These are phyloP conservation scores for Ochropacha duplaris DNA, from an alignment of 2,888 invertebrate species.

Conservation along the genomic window DNA sequence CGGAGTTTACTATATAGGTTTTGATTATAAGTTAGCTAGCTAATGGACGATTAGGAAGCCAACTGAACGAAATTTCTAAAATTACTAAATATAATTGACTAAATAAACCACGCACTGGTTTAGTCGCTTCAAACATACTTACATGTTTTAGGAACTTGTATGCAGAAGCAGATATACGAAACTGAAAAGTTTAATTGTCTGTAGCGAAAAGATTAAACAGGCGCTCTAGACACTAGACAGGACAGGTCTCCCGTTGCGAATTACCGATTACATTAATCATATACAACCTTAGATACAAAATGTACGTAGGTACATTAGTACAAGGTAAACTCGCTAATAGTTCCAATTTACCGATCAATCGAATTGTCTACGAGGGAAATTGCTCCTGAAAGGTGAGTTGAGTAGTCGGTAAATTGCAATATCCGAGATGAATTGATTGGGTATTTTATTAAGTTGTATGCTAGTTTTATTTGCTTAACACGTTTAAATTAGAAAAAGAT, in stretches of 20 bases:
- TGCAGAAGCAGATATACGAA: background rate
- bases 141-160: too few species aligned
- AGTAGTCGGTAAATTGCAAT: constrained; percentile 17
- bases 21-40: too few species aligned
- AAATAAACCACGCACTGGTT: background rate
- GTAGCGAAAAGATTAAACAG: background rate
- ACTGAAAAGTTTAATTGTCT: constrained; percentile 4
- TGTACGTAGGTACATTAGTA: background rate
- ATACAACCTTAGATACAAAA: background rate
- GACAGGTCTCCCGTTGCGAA: constrained; percentile 8
- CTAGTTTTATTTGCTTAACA: background rate
- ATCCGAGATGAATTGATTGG: constrained; percentile 15
- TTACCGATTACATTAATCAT: background rate
- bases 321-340: constrained; percentile 7
- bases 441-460: background rate
- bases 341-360: constrained; percentile 18
- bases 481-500: too few species aligned
- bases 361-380: constrained; percentile 36
- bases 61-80: too few species aligned
- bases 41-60: too few species aligned
- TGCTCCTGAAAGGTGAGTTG: constrained; percentile 14
- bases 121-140: background rate
- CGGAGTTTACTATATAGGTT: background rate
- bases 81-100: too few species aligned
- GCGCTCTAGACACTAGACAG: too few species aligned